Evolutionary conservation across 92 coral and sea anemone species (phyloP), one percentile per base, ranked within the genome.

Genomic region (Siderastrea radians): DNA sequence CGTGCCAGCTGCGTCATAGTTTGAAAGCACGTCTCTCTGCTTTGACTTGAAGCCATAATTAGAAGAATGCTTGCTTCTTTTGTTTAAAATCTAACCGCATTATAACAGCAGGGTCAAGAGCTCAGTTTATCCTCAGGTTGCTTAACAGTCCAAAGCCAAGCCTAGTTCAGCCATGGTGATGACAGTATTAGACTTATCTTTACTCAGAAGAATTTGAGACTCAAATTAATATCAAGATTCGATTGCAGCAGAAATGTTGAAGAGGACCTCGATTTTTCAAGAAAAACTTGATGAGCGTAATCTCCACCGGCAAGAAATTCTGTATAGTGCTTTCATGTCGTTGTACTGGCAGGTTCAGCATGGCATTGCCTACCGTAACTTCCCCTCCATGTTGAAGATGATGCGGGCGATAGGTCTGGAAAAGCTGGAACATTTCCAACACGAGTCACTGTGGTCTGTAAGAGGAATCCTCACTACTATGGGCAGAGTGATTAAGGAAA

Each of bases 331-430:
- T 68, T 68, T 81, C 46, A 81, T 68, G 68, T 81, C 45, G 10
- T 68, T 68, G 68, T 68, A 81, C 51, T 81, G 86, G 86, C 76
- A 81, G 6, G 85, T 81, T 68, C 76, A 81, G 85, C 85, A 81
- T 68, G 77, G 85, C 77, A 68, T 55, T 68, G 85, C 77, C 54
- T 81, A 68, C 68, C 57, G 54, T 5, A 81, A 81, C 77, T 81
- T 81, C 77, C 76, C 55, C 57, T 81, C 77, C 45, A 81, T 68
- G 85, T 81, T 81, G 54, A 53, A 81, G 77, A 14, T 81, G 76
- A 68, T 81, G 85, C 77, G n/a, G 55, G 5, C 11, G 43, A 68
- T 81, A 81, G 85, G 77, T 3, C 85, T 81, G 68, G 85, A 81
- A 45, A 81, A 81, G 68, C 54, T 70, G 68, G 76, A 80, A 15